Conservation (phyloP, 2,888 invertebrate genomes). For the Electrophaes corylata region DNA sequence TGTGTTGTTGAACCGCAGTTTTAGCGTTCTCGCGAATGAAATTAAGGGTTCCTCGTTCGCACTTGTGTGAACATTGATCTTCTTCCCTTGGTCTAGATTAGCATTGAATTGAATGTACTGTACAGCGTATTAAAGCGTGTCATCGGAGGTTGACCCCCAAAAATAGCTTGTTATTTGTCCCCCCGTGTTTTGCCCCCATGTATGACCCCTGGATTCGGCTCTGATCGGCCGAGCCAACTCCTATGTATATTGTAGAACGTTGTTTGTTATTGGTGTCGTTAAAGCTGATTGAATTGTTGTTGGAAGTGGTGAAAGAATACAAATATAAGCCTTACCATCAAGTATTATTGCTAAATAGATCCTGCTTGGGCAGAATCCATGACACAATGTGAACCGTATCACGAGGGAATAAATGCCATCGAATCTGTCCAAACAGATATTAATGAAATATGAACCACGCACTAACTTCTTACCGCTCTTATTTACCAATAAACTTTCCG, state of each 20-base stretch:
- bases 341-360: no score
- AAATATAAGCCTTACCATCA: background rate
- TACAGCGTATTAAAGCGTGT: background rate
- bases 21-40: no score
- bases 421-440: no score
- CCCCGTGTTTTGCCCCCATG: background rate
- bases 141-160: conserved; percentile 12
- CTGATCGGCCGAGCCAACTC: conserved; percentile 15
- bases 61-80: background rate
- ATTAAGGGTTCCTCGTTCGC: no score
- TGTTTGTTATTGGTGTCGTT: conserved; percentile 49
- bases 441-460: no score
- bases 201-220: conserved; percentile 5
- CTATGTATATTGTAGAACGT: conserved; percentile 40
- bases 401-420: no score
- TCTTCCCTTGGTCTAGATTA: background rate
- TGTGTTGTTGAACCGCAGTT: background rate
- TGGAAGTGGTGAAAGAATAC: conserved; percentile 13
- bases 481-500: no score
- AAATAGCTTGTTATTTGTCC: background rate
- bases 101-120: background rate
- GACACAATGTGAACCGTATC: no score
- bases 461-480: no score
- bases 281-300: conserved; percentile 31
- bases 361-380: no score